Base-by-base conservation (phyloP, 1,140 invertebrate species). In the Lepidurus couesii region DNA sequence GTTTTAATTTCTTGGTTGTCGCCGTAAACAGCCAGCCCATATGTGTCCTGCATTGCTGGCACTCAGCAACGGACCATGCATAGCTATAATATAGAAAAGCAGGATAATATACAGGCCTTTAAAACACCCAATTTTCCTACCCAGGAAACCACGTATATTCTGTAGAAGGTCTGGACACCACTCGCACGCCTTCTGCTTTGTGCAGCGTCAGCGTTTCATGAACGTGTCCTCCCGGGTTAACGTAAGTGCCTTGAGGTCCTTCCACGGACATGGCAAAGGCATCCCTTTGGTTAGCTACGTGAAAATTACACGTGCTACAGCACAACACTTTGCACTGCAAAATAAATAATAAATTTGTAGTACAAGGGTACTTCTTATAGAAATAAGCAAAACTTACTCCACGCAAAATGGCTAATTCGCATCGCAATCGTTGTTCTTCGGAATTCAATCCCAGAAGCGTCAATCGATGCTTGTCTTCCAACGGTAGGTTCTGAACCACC, bases 71-170 rank as follows among this genome's bases (percentile, higher is more conserved):
- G 44, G 89, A 92, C 93, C 93, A 95, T 16, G 91, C 89, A 85
- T 94, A 94, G 43, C 92, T 92, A 81, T 43, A 86, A 84, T 42
- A 80, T 77, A 81, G 82, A 79, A 73, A 73, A 26, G 79, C 42
- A 81, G 0, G 26, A 43, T 21, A 42, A 75, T 75, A 79, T 13
- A 79, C 44, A 77, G 42, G 16, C 76, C n/a, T 42, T 75, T 21
- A 44, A 34, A 24, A 74, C 73, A 16, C 13, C 24, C 34, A 79
- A 76, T 42, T 53, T 76, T 80, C 83, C 86, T 88, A 93, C 90
- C 92, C 93, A 43, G 94, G 93, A 84, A 95, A 95, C 94, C 94
- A 95, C 80, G 90, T 92, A 82, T 90, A 92, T 81, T 92, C 88
- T 24, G 89, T 89, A 1, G 91, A 92, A 8, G 92, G 86, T 74